phyloP scores from a whole-genome alignment of 2,113 vertebrate genomes.

The Ifrita kowaldi region DNA sequence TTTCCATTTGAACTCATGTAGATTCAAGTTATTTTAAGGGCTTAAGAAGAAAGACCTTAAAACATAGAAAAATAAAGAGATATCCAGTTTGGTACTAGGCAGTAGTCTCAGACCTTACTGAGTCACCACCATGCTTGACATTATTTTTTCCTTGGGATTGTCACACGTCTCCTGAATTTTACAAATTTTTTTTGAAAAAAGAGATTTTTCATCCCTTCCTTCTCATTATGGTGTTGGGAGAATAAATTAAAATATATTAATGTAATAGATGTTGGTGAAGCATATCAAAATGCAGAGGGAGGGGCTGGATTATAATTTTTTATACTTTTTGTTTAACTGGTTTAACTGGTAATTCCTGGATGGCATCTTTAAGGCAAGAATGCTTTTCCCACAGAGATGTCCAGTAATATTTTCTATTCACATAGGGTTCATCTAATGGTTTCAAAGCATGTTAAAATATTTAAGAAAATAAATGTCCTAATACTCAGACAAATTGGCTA shows the following conservation, averaged over 20 bases:
- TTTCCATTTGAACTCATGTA: not conserved
- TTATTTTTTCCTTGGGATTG: not conserved
- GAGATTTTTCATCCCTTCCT: not conserved
- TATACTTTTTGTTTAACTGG: not conserved
- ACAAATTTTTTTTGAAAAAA: not conserved
- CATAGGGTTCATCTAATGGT: not conserved
- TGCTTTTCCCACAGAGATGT: not conserved
- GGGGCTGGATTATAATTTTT: not conserved
- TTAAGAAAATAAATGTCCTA: not conserved
- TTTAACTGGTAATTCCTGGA: not conserved
- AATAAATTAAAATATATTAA: not conserved
- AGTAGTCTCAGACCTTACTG: not conserved
- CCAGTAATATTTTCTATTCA: not conserved
- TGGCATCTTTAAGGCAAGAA: not conserved
- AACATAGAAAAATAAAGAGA: not conserved
- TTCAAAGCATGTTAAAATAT: not conserved
- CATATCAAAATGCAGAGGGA: not conserved
- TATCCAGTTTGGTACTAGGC: not conserved
- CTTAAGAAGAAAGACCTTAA: not conserved
- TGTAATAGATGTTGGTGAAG: not conserved
- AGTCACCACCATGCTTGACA: rapidly evolving
- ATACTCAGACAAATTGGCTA: not conserved
- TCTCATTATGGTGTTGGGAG: not conserved
- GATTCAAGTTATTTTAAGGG: not conserved
- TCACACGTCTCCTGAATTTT: not conserved